Evolutionary conservation across 2,888 invertebrate species (phyloP), one percentile per base, ranked within the genome.

Genomic region (Phaedon cochleariae): DNA sequence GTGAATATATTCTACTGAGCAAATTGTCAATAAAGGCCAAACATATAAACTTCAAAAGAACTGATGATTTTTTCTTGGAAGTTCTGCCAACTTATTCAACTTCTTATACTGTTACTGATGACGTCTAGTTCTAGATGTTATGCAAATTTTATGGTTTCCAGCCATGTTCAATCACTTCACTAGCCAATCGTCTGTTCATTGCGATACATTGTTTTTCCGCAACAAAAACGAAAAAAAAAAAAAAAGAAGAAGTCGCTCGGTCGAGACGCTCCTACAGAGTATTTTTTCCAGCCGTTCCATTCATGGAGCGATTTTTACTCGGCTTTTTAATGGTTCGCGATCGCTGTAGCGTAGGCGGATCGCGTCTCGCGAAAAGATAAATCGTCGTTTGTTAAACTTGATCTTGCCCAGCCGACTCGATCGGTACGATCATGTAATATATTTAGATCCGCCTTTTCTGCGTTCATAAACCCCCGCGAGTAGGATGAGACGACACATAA

Each of bases 401-500:
- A 45, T 57, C 45, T 41, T 57, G 57, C 46, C 45, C 41, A 57
- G 37, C 31, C 29, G 21, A 20, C 29, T 53, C 26, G 37, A 57
- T 18, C 54, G 18, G 21, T 10, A 26, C 57, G 45, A 57, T 57
- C 59, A 34, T 34, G 51, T 51, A 51, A 49, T 59, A 51, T 51
- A 59, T 59, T 59, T 59, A 49, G 37, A 65, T 21, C 61, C 57
- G 65, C 61, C 65, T 58, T 65, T 65, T 61, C 61, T 60, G 65
- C 65, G 60, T 65, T 55, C 65, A 65, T 65, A 65, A 65, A 58
- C 61, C 53, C 55, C 41, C 37, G 61, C 29, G 57, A 34, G 58
- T 60, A 61, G 57, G 65, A 61, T 57, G 55, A 61, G 57, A 65
- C 61, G 31, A n/a, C n/a, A n/a, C n/a, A n/a, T n/a, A n/a, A n/a